Base-by-base conservation (phyloP, 2,888 invertebrate species). In the Pandemis heparana region DNA sequence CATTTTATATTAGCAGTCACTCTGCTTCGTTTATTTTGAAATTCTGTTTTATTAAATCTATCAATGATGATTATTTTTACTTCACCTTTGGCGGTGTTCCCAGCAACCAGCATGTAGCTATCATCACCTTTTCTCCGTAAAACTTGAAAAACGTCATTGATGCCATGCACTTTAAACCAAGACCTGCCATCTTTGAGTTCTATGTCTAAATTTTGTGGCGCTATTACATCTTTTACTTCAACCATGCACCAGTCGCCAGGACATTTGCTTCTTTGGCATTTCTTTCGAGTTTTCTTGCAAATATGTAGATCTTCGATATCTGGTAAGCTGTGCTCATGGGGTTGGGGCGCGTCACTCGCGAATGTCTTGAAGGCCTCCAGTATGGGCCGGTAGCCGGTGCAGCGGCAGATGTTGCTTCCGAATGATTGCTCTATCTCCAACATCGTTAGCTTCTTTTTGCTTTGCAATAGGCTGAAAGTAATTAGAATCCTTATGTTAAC, bases 381-480 rank as follows among this genome's bases (percentile, higher is more conserved):
- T 67, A 97, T 97, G 0, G 97, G 96, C 10, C 97, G 92, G 82
- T 97, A 97, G 0, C 97, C 97, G 0, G 97, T 97, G 83, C 97
- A 97, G 48, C 97, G 95, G 78, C 97, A 97, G 41, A 97, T 95
- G 79, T 97, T 97, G 62, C 97, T 96, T 2, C 96, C 97, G 77
- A 97, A 96, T 0, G 96, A 95, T 79, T 96, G 95, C 83, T 97
- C 97, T 32, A 97, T 94, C 79, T 96, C 96, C 51, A 95, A 90
- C 95, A 95, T 95, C 6, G 95, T 95, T 48, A 96, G 80, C 10
- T 91, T 85, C 76, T 82, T 83, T 9, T 81, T 83, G 12, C 77
- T 79, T 76, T 88, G 79, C 2, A 86, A 76, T 18, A 89, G 77
- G 73, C 90, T 91, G 79, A 59, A 83, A 84, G 39, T 18, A 1